Evolutionary conservation across 2,888 invertebrate genomes (phyloP).

Genomic region (Lithophane semibrunnea): DNA sequence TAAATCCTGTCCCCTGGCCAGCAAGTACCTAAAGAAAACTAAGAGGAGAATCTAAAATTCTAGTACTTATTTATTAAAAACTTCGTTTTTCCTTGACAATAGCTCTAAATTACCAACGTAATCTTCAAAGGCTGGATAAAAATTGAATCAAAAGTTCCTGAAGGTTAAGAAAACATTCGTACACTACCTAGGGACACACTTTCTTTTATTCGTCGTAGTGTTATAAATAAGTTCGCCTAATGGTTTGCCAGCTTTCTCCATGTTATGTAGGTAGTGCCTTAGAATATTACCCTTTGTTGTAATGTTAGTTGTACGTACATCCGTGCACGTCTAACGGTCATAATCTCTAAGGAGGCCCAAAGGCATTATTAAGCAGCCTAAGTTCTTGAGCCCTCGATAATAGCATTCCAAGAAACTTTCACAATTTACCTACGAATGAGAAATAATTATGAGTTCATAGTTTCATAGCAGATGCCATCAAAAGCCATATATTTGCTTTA

Average conservation of each 20-base stretch:
- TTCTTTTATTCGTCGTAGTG: slow-evolving; percentile 48
- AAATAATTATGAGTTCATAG: slow-evolving; percentile 68
- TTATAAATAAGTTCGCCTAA: slow-evolving; percentile 50
- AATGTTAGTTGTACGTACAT: slow-evolving; percentile 65
- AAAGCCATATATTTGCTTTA: not conserved
- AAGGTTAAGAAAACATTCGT: slow-evolving; percentile 35
- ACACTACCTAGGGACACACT: slow-evolving; percentile 49
- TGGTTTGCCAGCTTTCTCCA: slow-evolving; percentile 52
- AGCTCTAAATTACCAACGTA: slow-evolving; percentile 7
- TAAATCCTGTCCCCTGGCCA: not conserved
- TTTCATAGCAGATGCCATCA: slow-evolving; percentile 57
- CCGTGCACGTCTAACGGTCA: slow-evolving; percentile 72
- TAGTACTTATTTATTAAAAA: not conserved
- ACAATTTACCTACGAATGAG: slow-evolving; percentile 73
- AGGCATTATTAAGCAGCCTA: slow-evolving; percentile 75
- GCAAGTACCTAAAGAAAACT: not conserved
- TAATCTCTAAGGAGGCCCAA: slow-evolving; percentile 74
- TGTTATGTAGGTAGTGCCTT: slow-evolving; percentile 53
- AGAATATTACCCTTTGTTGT: slow-evolving; percentile 69
- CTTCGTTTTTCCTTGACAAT: not conserved
- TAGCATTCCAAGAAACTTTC: slow-evolving; percentile 73
- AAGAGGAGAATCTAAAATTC: not conserved
- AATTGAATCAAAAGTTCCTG: slow-evolving; percentile 43
- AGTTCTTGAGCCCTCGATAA: slow-evolving; percentile 73
- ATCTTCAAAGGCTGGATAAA: slow-evolving; percentile 19